Evolutionary conservation across 1,140 invertebrate species (phyloP), one percentile per base, ranked within the genome.

Genomic region (Drosophila aff.): DNA sequence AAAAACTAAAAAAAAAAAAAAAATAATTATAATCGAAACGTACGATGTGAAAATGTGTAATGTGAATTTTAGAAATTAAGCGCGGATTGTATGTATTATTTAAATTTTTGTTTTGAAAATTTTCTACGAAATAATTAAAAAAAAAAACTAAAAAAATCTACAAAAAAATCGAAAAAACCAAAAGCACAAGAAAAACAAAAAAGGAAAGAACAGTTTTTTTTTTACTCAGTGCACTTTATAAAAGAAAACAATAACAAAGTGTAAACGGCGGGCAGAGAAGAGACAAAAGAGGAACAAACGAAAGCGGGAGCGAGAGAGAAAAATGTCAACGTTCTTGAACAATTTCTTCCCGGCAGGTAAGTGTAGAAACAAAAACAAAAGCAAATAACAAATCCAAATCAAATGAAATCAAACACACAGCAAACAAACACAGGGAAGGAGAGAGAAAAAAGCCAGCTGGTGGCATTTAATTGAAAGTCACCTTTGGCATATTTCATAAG

Each of bases 251-350:
- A 72, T 57, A 73, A 76, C 26, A 71, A 65, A 50, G 33, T 52
- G 53, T 66, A 46, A 23, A 43, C 57, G 38, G 33, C 36, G 66
- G 43, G 18, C 68, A 58, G 21, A 53, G 55, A 41, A 81, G 73
- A 36, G 41, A 81, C 60, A 40, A 40, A 26, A 55, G 55, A 63
- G 57, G 33, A 36, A 67, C 38, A 21, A 43, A 65, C 18, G 61
- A 68, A 62, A 61, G 63, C 58, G 31, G 47, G 61, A 87, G 75
- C 74, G 79, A 71, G 65, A 73, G 58, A 68, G 68, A 89, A 92
- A 92, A 87, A 92, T 92, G 91, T 92, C 91, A 92, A 92, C 91
- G 81, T 92, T 92, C 81, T 92, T 92, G 74, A 92, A 92, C 82
- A 92, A 92, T 87, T 92, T 92, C 72, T 92, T 92, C 69, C 91